Base-by-base conservation (phyloP, 64 coral and sea anemone species). In the Montipora foliosa region DNA sequence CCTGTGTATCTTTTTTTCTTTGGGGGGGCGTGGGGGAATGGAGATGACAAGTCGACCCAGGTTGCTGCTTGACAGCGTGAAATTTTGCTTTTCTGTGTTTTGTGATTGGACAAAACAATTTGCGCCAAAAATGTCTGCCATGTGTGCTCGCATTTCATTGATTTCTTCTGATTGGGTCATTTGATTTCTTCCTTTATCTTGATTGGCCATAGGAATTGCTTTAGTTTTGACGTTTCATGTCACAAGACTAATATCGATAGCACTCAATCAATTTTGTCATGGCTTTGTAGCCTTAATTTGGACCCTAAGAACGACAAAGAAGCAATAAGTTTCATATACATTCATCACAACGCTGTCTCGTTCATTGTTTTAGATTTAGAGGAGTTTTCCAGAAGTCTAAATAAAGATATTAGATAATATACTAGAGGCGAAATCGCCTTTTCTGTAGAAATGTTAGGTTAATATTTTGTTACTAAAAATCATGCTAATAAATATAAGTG, bases 401-500 rank as follows among this genome's bases (percentile, higher is more conserved):
- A 13, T 22, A 4, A 50, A 44, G 21, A 44, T 71, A 22, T 6
- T 5, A 4, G 68, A 64, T 64, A 19, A 4, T 84, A 2, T 17
- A 37, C 29, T 37, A 37, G 29, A 37, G 82, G 68, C 82, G 82
- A 86, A 47, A 52, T 66, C 66, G 4, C 68, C 17, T 24, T 8
- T 86, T 12, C 64, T 86, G 1, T 86, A 71, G 82, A 86, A 82
- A 71, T 86, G 82, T 86, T 66, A 86, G 82, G 82, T 86, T 72
- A 64, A 86, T 86, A 51, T 86, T 86, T 86, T 86, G 82, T 86
- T 70, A 86, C 47, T 17, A 86, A 50, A 84, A 66, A 66, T 51
- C 9, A 50, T 70, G 82, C 62, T 47, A 71, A 24, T 7, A 68
- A 86, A 84, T 64, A 14, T 14, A 68, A 71, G 8, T 71, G 17